Evolutionary conservation across 2,113 vertebrate genomes (phyloP).

Genomic region (Catharus bicknelli): DNA sequence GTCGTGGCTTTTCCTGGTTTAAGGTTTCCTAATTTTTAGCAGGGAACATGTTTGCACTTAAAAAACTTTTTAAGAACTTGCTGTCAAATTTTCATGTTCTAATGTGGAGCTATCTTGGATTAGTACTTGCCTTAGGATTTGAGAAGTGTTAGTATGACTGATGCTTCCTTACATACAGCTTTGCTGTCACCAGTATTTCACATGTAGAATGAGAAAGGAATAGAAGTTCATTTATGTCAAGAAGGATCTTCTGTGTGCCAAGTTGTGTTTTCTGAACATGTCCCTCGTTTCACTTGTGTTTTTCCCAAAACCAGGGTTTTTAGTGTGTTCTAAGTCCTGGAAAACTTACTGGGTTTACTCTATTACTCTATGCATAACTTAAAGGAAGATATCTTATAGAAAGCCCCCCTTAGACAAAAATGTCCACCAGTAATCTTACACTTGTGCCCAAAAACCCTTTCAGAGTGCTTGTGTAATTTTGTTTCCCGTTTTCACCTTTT

Average conservation of each 20-base stretch:
- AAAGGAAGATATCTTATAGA: not conserved
- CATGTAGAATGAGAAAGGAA: not conserved
- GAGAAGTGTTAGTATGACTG: not conserved
- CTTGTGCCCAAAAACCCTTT: not conserved
- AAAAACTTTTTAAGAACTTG: not conserved
- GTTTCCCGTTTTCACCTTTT: not conserved
- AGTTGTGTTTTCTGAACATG: rapidly evolving
- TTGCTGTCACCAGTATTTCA: not conserved
- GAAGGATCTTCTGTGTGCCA: not conserved
- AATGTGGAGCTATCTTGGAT: not conserved
- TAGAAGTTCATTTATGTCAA: not conserved
- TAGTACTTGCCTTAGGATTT: not conserved
- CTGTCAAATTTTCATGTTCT: not conserved
- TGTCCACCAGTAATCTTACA: not conserved
- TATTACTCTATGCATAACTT: not conserved
- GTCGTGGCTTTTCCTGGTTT: not conserved
- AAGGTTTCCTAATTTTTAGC: not conserved
- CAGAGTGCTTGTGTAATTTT: not conserved
- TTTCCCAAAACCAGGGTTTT: not conserved
- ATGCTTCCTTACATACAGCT: rapidly evolving
- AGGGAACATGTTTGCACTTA: rapidly evolving
- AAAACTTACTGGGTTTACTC: not conserved
- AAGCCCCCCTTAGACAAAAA: not conserved
- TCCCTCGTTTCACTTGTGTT: not conserved
- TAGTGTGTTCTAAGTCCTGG: not conserved